Percentiles rank a stretch among this genome's conserved stretches.
Conservation (phyloP, 2,888 invertebrate species). For the Brassicogethes aeneus region DNA sequence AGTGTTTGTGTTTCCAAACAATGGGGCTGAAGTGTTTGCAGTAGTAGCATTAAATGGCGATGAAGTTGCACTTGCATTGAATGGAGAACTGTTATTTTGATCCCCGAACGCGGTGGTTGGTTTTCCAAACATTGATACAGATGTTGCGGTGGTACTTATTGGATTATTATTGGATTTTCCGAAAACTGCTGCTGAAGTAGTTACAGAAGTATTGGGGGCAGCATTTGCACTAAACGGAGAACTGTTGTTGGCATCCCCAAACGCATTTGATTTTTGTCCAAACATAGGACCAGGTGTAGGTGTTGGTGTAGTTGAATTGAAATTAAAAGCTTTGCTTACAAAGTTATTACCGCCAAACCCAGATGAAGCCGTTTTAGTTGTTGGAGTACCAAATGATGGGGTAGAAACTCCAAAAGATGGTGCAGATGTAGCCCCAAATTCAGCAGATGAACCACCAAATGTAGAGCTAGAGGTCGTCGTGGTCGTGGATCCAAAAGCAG, state of each 20-base stretch:
- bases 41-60: slow-evolving; percentile 13
- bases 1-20: slow-evolving; percentile 9
- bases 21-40: slow-evolving; percentile 9
- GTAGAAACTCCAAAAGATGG: slow-evolving; percentile 9
- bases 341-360: no score
- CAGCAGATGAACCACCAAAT: slow-evolving; percentile 6
- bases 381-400: slow-evolving; percentile 7
- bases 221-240: slow-evolving; percentile 9
- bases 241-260: slow-evolving; percentile 10
- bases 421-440: neutral
- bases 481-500: slow-evolving; percentile 7
- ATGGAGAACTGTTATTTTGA: slow-evolving; percentile 9
- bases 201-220: no score
- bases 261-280: slow-evolving; percentile 11
- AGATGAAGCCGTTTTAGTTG: slow-evolving; percentile 4
- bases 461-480: slow-evolving; percentile 3
- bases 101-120: slow-evolving; percentile 10
- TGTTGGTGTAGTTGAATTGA: neutral
- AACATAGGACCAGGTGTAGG: no score
- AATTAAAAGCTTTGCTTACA: no score
- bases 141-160: slow-evolving; percentile 9
- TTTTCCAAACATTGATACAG: slow-evolving; percentile 12
- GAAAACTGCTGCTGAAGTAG: slow-evolving; percentile 9
- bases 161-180: slow-evolving; percentile 11
- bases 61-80: slow-evolving; percentile 6